Conservation (phyloP, 2,888 invertebrate species). For the Notocelia uddmanniana region DNA sequence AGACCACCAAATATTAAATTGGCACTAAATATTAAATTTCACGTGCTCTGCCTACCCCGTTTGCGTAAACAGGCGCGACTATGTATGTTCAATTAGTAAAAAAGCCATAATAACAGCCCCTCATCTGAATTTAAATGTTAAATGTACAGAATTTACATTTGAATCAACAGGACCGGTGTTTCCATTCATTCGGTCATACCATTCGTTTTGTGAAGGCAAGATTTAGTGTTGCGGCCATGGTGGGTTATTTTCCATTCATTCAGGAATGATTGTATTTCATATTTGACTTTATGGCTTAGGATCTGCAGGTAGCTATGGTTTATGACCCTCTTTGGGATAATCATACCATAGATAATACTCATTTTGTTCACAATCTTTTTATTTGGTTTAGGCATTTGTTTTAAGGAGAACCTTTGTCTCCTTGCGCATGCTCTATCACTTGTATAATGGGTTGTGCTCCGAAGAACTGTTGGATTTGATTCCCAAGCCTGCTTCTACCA, state of each 20-base stretch:
- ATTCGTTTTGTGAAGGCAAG: conserved; percentile 32
- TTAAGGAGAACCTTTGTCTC: no score
- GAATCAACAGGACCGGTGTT: conserved; percentile 62
- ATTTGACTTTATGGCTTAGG: conserved; percentile 1
- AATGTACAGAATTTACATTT: conserved; percentile 65
- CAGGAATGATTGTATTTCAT: conserved; percentile 23
- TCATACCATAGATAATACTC: no score
- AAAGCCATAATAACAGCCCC: conserved; percentile 46
- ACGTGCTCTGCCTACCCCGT: background rate
- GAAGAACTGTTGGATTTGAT: no score
- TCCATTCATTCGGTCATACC: conserved; percentile 37
- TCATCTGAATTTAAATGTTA: conserved; percentile 65
- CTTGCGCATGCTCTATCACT: no score
- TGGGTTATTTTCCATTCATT: conserved; percentile 36
- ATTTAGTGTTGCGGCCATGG: conserved; percentile 37
- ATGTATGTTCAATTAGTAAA: conserved; percentile 28
- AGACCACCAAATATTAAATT: no score
- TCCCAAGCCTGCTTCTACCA: no score
- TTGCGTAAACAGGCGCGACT: no score
- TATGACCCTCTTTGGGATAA: background rate
- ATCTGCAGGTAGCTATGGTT: background rate
- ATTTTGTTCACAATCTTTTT: no score
- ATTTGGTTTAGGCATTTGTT: no score
- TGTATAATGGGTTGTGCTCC: no score
- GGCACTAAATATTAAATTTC: background rate